These are phyloP conservation scores for Hephaestus fuliginosus DNA, from an alignment of 2,797 vertebrate genomes.

Conservation along the genomic window DNA sequence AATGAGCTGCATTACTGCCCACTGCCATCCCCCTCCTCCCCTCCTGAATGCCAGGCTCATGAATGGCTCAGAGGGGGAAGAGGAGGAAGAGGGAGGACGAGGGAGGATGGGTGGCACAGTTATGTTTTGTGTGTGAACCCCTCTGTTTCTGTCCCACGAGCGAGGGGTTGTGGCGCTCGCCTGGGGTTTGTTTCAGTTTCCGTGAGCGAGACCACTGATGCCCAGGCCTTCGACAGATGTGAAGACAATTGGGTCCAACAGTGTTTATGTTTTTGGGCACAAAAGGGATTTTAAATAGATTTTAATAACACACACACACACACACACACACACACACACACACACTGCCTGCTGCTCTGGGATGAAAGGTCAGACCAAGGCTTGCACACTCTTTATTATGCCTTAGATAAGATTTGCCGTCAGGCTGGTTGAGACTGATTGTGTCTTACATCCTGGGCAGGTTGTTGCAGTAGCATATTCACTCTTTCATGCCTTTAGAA, in stretches of 20 bases:
- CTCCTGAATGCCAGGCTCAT: constrained; percentile 55
- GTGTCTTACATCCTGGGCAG: constrained; percentile 22
- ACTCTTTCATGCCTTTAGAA: not conserved
- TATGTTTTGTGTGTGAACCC: constrained; percentile 39
- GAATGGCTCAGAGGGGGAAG: constrained; percentile 45
- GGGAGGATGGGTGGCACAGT: constrained; percentile 39
- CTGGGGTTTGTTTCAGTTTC: constrained; percentile 52
- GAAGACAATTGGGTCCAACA: constrained; percentile 39
- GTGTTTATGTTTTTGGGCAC: constrained; percentile 34
- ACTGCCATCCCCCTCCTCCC: not conserved
- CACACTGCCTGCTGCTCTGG: constrained; percentile 20
- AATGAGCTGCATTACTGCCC: constrained; percentile 41
- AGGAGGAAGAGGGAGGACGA: constrained; percentile 15
- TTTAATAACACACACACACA: constrained; percentile 31
- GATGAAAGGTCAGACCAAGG: constrained; percentile 74
- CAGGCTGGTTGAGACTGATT: constrained; percentile 42
- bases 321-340: constrained; percentile 3
- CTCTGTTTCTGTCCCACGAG: constrained; percentile 22
- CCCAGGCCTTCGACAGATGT: constrained; percentile 55
- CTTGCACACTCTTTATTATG: constrained; percentile 59
- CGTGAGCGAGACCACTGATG: constrained; percentile 11
- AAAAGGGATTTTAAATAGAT: constrained; percentile 41
- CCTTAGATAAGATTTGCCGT: constrained; percentile 74
- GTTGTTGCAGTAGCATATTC: constrained; percentile 31
- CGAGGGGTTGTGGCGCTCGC: constrained; percentile 12